phyloP scores from a whole-genome alignment of 2,888 invertebrate genomes.

The Archaeoteleia sp. region DNA sequence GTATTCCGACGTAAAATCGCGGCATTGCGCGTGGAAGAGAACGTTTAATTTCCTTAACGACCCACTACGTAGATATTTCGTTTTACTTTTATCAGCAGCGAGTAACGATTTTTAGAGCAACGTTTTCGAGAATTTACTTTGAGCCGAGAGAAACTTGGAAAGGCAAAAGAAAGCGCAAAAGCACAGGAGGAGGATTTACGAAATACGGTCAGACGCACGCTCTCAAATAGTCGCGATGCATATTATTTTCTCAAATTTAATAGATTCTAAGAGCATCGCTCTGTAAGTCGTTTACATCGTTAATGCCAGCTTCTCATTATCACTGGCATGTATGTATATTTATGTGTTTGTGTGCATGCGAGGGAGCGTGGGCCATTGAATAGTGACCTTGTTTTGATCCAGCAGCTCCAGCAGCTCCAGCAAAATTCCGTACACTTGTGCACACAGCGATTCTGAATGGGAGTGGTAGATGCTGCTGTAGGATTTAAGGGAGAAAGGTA shows the following conservation, averaged over 20 bases:
- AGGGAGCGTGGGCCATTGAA: constrained; percentile 54
- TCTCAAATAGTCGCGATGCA: neutral
- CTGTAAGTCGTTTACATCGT: neutral
- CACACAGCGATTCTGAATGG: constrained; percentile 50
- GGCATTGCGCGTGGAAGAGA: constrained; percentile 51
- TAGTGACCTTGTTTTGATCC: constrained; percentile 66
- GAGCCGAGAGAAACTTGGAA: constrained; percentile 40
- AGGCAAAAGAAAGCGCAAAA: constrained; percentile 23
- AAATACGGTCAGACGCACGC: constrained; percentile 8
- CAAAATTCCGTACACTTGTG: constrained; percentile 49
- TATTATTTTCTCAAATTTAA: constrained; percentile 3
- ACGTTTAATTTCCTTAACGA: constrained; percentile 64
- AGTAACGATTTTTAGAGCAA: constrained; percentile 56
- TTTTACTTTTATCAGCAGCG: constrained; percentile 57
- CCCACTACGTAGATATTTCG: constrained; percentile 55
- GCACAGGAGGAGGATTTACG: constrained; percentile 31
- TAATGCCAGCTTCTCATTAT: too few relatives aligned
- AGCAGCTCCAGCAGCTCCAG: constrained; percentile 41
- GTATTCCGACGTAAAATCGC: constrained; percentile 53
- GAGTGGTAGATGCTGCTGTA: constrained; percentile 50
- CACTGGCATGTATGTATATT: too few relatives aligned
- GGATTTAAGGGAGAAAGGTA: constrained; percentile 68
- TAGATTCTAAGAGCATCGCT: constrained; percentile 6
- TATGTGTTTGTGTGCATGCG: neutral
- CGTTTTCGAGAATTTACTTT: constrained; percentile 58